Conservation (phyloP, 2,113 vertebrate genomes). For the Porphyrio hochstetteri region DNA sequence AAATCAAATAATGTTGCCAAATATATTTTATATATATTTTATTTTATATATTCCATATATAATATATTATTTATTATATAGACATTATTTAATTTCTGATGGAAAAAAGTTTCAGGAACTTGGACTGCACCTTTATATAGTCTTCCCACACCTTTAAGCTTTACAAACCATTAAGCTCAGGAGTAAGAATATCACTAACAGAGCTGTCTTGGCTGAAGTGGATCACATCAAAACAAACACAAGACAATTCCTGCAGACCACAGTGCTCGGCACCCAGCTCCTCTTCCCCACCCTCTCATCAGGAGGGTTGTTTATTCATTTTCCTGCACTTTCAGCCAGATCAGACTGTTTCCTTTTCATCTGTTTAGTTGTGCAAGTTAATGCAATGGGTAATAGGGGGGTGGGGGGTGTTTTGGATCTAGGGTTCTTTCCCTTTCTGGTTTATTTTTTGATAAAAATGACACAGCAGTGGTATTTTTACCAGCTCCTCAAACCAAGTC, state of each 20-base stretch:
- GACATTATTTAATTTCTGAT: background rate
- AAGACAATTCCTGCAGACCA: background rate
- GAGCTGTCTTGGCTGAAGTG: background rate
- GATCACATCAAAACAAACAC: background rate
- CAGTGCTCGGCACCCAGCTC: background rate
- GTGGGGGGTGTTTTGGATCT: fast-evolving
- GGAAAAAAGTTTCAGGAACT: background rate
- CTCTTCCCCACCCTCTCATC: background rate
- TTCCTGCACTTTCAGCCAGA: background rate
- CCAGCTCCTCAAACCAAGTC: background rate
- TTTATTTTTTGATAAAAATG: background rate
- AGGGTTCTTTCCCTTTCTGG: background rate
- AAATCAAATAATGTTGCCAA: too few relatives aligned
- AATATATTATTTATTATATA: too few relatives aligned
- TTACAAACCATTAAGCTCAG: background rate
- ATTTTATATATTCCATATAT: too few relatives aligned
- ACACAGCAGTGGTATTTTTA: background rate
- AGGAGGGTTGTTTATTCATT: background rate
- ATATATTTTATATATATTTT: too few relatives aligned
- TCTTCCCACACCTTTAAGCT: background rate
- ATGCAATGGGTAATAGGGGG: background rate
- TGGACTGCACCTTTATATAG: background rate
- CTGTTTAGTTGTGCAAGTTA: background rate
- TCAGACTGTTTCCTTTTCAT: background rate
- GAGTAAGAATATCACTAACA: background rate